phyloP scores from a whole-genome alignment of 2,797 vertebrate genomes.

The Salarias fasciatus region DNA sequence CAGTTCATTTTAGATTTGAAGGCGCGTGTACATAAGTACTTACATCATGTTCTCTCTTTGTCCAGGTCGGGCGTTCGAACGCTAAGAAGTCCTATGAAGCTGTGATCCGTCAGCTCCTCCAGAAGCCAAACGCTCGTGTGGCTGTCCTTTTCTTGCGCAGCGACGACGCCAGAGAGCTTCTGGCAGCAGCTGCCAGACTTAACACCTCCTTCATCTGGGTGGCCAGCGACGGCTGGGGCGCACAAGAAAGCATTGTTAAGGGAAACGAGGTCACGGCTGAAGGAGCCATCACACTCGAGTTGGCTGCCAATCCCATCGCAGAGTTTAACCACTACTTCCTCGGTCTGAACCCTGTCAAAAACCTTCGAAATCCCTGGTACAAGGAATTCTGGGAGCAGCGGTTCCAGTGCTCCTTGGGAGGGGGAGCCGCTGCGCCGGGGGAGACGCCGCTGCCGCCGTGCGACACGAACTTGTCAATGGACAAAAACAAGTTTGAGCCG shows the following conservation, averaged over 20 bases:
- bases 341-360: constrained; percentile 88
- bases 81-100: constrained; percentile 96
- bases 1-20: neutral
- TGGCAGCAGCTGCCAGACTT: constrained; percentile 91
- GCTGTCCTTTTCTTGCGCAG: constrained; percentile 96
- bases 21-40: constrained; percentile 1
- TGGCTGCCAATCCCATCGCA: constrained; percentile 91
- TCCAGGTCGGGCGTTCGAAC: constrained; percentile 91
- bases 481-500: constrained; percentile 92
- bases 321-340: constrained; percentile 96
- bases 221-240: constrained; percentile 98
- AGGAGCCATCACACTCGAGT: constrained; percentile 95
- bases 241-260: constrained; percentile 96
- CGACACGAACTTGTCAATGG: constrained; percentile 87
- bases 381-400: constrained; percentile 99
- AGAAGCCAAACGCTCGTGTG: constrained; percentile 95
- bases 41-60: constrained; percentile 15
- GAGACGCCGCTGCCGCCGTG: constrained; percentile 76
- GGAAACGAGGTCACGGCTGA: constrained; percentile 94
- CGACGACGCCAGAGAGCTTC: constrained; percentile 94
- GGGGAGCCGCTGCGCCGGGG: constrained; percentile 53
- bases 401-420: constrained; percentile 90
- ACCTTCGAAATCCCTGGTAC: constrained; percentile 96
- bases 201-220: constrained; percentile 98
- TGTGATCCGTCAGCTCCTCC: constrained; percentile 93